Conservation (phyloP, 2,888 invertebrate species). For the Polydrusus pterygomalis region DNA sequence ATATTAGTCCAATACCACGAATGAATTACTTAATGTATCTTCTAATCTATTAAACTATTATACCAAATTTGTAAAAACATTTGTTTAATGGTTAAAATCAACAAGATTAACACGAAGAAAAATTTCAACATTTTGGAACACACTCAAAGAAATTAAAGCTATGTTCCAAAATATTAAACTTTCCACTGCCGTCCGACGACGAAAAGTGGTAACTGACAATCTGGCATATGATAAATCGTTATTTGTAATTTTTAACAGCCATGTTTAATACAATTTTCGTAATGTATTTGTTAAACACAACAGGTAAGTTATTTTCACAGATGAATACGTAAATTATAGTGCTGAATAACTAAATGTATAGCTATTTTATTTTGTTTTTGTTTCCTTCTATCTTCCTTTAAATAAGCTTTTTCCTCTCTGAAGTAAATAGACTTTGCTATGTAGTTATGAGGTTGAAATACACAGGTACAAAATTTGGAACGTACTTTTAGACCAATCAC, state of each 20-base stretch:
- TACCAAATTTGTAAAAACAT: constrained; percentile 18
- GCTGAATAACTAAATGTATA: not conserved
- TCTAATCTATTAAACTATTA: constrained; percentile 1
- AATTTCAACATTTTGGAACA: not conserved
- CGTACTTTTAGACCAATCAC: constrained; percentile 53
- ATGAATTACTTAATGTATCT: not conserved
- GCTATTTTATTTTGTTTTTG: constrained; percentile 39
- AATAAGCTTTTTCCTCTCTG: constrained; percentile 25
- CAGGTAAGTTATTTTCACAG: too few relatives aligned
- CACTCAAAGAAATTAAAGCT: not conserved
- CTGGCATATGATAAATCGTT: too few relatives aligned
- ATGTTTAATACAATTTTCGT: too few relatives aligned
- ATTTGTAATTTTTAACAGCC: too few relatives aligned
- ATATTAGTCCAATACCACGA: constrained; percentile 8
- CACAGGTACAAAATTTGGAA: constrained; percentile 67
- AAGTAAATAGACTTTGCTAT: constrained; percentile 49
- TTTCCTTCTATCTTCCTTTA: constrained; percentile 3
- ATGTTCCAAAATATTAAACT: not conserved
- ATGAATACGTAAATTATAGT: too few relatives aligned
- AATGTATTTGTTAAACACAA: too few relatives aligned
- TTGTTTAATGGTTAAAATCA: not conserved
- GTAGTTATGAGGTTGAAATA: constrained; percentile 61
- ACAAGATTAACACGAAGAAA: not conserved
- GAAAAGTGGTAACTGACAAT: constrained; percentile 18
- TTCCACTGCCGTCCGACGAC: not conserved